A percentile compares a stretch with the other conserved stretches of the same genome.
phyloP scores from a whole-genome alignment of 2,113 vertebrate species.

The Hemicordylus capensis region DNA sequence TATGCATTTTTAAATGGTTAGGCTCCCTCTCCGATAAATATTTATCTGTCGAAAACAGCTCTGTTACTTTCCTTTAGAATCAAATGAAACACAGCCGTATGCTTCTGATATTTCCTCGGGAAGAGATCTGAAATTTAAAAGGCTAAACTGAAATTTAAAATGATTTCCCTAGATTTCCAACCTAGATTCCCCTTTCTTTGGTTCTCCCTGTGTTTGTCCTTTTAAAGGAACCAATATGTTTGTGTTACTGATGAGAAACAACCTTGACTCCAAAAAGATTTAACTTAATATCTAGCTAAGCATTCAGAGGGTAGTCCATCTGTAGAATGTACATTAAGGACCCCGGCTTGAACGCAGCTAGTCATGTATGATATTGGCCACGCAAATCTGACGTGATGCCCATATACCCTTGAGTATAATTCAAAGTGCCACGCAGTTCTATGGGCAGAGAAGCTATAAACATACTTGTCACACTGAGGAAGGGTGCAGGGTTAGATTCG shows the following conservation, averaged over 20 bases:
- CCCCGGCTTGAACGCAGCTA: constrained; percentile 75
- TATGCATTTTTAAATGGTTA: constrained; percentile 35
- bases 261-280: constrained; percentile 88
- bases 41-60: constrained; percentile 5
- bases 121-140: constrained; percentile 61
- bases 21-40: neutral
- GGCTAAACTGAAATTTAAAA: constrained; percentile 57
- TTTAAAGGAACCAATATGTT: constrained; percentile 85
- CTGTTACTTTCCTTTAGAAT: constrained; percentile 36
- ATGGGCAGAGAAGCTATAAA: constrained; percentile 87
- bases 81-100: constrained; percentile 22
- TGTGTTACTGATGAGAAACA: constrained; percentile 83
- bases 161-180: constrained; percentile 65
- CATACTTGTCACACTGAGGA: constrained; percentile 88
- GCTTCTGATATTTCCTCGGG: constrained; percentile 50
- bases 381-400: constrained; percentile 91
- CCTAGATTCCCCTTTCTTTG: constrained; percentile 63
- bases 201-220: constrained; percentile 75
- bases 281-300: constrained; percentile 84
- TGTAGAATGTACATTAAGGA: constrained; percentile 78
- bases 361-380: constrained; percentile 85
- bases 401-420: constrained; percentile 90
- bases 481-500: constrained; percentile 77
- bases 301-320: constrained; percentile 76
- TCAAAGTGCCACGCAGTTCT: constrained; percentile 85